Base-by-base conservation (phyloP, 2,888 invertebrate genomes). In the Cataglyphis livida region DNA sequence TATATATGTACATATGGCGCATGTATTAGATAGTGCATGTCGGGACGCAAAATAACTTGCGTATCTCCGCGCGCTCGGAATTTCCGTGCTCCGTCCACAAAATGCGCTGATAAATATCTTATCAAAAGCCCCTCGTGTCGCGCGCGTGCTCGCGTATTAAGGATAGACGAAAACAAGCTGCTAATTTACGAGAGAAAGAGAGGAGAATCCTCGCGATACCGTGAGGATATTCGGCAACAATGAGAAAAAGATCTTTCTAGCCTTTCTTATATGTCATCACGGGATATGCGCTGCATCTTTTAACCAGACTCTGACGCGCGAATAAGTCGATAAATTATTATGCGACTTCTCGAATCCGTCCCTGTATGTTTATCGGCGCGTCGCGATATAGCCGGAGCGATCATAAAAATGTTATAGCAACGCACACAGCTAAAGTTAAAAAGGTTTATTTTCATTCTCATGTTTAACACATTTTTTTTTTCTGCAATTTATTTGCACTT, bases 41-140 rank as follows among this genome's bases (percentile, higher is more conserved):
- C 57, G 35, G 57, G 28, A 7, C 7, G 25, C 25, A 51, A 15
- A 76, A 76, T 76, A 78, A 66, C 57, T 78, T 15, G 21, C 32
- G 68, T 78, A 78, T 68, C 57, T 59, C 18, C 7, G 59, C 44
- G 28, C 41, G 41, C 32, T 3, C 21, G 57, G 41, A 78, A 68
- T 68, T 78, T 68, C 68, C 57, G 32, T 21, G n/a, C 21, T n/a
- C n/a, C 68, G 68, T 68, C 68, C 68, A 35, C 68, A 68, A 68
- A 68, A 78, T 78, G 44, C 32, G 32, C 78, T 68, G 78, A 78
- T 78, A 78, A 78, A 68, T 59, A 57, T 68, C 66, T 78, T 78
- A 78, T 78, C 78, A 68, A 78, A 59, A 57, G 32, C 18, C 12
- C 41, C 6, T 12, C n/a, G 54, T 32, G 5, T 57, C 25, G 61